Percentiles rank a stretch among this genome's conserved stretches.
Conservation (phyloP, 2,797 vertebrate species). For the Garrulus glandarius region DNA sequence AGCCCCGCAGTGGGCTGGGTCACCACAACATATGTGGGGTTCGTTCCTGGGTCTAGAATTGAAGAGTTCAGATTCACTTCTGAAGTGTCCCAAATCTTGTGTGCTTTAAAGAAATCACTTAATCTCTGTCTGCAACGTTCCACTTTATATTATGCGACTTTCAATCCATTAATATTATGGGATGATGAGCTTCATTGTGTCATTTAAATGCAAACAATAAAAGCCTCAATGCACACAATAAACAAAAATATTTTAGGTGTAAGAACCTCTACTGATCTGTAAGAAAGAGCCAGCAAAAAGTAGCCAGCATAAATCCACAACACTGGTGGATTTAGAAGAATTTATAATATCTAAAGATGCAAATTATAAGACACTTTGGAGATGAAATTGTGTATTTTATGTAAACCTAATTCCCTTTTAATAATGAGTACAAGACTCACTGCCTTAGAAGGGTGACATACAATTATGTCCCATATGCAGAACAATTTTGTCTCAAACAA, state of each 20-base stretch:
- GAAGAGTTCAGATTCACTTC: neutral
- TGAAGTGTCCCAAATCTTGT: neutral
- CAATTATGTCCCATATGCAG: neutral
- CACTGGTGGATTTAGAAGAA: neutral
- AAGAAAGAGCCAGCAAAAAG: neutral
- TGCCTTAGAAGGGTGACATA: neutral
- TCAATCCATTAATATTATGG: neutral
- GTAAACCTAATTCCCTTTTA: neutral
- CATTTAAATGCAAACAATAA: neutral
- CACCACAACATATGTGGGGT: neutral
- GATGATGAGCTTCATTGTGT: neutral
- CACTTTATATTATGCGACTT: neutral
- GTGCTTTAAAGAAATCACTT: neutral
- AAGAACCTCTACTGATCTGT: neutral
- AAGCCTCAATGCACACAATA: neutral
- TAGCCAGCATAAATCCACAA: neutral
- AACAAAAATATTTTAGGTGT: neutral
- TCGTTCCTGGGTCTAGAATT: neutral
- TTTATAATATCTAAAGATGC: neutral
- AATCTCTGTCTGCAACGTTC: neutral
- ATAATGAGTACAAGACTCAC: neutral
- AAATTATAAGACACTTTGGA: neutral
- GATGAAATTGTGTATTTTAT: neutral
- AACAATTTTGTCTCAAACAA: neutral
- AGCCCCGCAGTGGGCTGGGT: too few relatives aligned